A percentile compares a stretch with the other conserved stretches of the same genome.
Evolutionary conservation across 2,888 invertebrate genomes (phyloP).

Genomic region (Alsophila aescularia): DNA sequence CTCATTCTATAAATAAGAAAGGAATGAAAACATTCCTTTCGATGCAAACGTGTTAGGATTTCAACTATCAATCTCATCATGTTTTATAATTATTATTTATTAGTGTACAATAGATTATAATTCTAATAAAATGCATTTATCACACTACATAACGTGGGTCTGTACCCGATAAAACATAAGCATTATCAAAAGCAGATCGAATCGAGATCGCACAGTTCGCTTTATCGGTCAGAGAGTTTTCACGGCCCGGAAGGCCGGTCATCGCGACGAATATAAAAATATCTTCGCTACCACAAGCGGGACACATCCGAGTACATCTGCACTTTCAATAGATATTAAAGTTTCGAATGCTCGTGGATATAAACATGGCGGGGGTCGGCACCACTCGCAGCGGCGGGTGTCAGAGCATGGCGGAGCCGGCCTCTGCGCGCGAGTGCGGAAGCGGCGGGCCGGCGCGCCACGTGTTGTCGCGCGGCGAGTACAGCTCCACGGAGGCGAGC

Average conservation of each 20-base stretch:
- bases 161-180: conserved; percentile 9
- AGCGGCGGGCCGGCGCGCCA: conserved; percentile 93
- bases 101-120: conserved; percentile 7
- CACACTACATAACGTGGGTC: conserved; percentile 22
- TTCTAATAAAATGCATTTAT: conserved; percentile 27
- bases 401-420: conserved; percentile 92
- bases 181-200: conserved; percentile 6
- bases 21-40: conserved; percentile 5
- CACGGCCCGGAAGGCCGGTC: neutral
- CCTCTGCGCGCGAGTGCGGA: conserved; percentile 93
- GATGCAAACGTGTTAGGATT: neutral
- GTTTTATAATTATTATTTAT: conserved; percentile 8
- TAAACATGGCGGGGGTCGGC: neutral
- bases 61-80: conserved; percentile 11
- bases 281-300: too few species aligned
- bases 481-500: conserved; percentile 92
- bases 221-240: neutral
- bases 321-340: too few species aligned
- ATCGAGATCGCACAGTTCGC: neutral
- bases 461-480: conserved; percentile 89
- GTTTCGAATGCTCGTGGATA: too few species aligned
- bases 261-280: too few species aligned
- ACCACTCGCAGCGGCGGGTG: conserved; percentile 34
- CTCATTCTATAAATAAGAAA: neutral
- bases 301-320: too few species aligned